Conservation (phyloP, 1,140 invertebrate species). For the Streblospio benedicti region DNA sequence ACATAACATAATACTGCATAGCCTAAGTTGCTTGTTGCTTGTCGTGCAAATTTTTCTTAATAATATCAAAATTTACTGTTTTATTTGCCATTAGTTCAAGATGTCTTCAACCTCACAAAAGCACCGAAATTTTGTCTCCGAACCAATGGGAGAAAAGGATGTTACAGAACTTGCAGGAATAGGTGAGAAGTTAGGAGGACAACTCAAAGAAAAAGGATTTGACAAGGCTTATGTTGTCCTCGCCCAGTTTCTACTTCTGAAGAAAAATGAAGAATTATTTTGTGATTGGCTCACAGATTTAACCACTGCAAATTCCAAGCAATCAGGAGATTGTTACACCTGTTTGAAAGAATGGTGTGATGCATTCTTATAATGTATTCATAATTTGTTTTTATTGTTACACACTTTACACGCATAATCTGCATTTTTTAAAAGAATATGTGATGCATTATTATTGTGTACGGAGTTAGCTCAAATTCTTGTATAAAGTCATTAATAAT, state of each 20-base stretch:
- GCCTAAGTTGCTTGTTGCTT: no score
- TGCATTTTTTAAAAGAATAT: no score
- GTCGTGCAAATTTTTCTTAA: no score
- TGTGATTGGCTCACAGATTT: constrained; percentile 94
- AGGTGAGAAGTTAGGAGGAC: constrained; percentile 37
- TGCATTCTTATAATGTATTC: constrained; percentile 37
- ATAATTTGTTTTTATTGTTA: no score
- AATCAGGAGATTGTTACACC: constrained; percentile 83
- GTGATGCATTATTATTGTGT: no score
- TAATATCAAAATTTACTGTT: no score
- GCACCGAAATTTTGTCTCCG: constrained; percentile 45
- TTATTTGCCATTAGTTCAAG: no score
- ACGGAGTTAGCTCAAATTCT: no score
- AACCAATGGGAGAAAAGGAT: constrained; percentile 48
- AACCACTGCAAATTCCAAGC: constrained; percentile 80
- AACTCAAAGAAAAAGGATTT: constrained; percentile 40
- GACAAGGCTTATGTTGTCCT: constrained; percentile 85
- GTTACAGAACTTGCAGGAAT: constrained; percentile 47
- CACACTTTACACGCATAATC: no score
- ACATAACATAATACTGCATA: no score
- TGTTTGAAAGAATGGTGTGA: constrained; percentile 76
- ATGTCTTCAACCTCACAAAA: constrained; percentile 48
- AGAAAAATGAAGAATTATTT: constrained; percentile 93
- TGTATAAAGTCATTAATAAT: no score
- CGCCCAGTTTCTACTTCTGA: constrained; percentile 92